phyloP scores from a whole-genome alignment of 2,113 vertebrate species.

The Thunnus maccoyii region DNA sequence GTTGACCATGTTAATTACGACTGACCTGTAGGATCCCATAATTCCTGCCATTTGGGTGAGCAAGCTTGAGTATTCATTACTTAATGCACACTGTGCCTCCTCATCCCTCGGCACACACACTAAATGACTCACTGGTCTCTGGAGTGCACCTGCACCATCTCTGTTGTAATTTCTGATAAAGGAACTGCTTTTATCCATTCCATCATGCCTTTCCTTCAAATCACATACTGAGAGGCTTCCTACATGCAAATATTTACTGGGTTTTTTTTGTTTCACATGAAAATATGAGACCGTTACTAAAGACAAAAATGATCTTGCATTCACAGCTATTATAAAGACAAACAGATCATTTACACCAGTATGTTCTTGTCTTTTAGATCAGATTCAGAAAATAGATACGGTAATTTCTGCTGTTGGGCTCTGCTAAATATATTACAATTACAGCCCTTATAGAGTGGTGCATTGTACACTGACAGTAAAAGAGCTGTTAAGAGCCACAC shows the following conservation, averaged over 20 bases:
- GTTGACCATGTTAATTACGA: constrained; percentile 22
- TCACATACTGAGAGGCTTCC: background rate
- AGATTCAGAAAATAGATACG: constrained; percentile 18
- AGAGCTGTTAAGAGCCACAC: constrained; percentile 44
- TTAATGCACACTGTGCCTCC: constrained; percentile 37
- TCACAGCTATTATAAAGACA: background rate
- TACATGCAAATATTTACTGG: background rate
- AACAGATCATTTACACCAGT: background rate
- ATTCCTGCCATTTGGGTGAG: constrained; percentile 14
- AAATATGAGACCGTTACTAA: background rate
- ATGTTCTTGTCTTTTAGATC: constrained; percentile 28
- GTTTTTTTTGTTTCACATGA: background rate
- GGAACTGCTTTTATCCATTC: constrained; percentile 3
- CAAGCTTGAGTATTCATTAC: constrained; percentile 29
- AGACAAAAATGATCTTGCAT: background rate
- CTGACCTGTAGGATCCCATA: constrained; percentile 1
- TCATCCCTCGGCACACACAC: constrained; percentile 10
- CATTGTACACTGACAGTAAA: constrained; percentile 60
- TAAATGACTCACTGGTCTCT: constrained; percentile 38
- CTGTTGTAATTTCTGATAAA: constrained; percentile 16
- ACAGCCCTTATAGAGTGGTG: constrained; percentile 31
- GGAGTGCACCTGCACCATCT: constrained; percentile 6
- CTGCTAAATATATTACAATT: constrained; percentile 52
- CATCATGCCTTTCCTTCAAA: constrained; percentile 6
- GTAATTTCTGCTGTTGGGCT: constrained; percentile 48